phyloP scores from a whole-genome alignment of 2,113 vertebrate genomes.

The Cyrtonyx montezumae region DNA sequence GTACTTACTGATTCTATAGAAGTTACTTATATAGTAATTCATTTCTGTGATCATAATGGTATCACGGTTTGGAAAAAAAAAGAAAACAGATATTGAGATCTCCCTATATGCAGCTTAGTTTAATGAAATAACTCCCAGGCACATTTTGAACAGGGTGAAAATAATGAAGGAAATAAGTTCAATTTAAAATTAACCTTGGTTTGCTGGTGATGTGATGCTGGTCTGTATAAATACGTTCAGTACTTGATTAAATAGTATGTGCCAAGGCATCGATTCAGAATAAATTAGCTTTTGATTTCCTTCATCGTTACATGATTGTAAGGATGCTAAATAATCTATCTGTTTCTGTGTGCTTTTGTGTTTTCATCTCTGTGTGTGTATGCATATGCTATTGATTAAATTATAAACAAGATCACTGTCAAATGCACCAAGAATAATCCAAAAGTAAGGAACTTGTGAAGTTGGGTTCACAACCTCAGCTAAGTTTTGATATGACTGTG shows the following conservation, averaged over 20 bases:
- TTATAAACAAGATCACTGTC: background rate
- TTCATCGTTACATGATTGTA: background rate
- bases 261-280: background rate
- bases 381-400: background rate
- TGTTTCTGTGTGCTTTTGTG: background rate
- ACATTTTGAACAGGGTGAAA: background rate
- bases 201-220: background rate
- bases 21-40: background rate
- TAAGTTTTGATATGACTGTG: background rate
- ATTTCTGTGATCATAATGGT: background rate
- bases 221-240: background rate
- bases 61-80: background rate
- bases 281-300: background rate
- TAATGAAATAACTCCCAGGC: background rate
- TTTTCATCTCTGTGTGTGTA: background rate
- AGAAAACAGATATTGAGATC: too few species aligned
- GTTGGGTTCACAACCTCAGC: background rate
- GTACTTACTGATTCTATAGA: background rate
- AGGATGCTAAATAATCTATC: background rate
- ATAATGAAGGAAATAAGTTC: background rate
- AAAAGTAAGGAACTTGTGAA: background rate
- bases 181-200: background rate
- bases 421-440: background rate
- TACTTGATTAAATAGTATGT: background rate
- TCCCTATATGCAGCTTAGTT: background rate